phyloP scores from a whole-genome alignment of 2,888 invertebrate genomes.

The Catonia carolina region DNA sequence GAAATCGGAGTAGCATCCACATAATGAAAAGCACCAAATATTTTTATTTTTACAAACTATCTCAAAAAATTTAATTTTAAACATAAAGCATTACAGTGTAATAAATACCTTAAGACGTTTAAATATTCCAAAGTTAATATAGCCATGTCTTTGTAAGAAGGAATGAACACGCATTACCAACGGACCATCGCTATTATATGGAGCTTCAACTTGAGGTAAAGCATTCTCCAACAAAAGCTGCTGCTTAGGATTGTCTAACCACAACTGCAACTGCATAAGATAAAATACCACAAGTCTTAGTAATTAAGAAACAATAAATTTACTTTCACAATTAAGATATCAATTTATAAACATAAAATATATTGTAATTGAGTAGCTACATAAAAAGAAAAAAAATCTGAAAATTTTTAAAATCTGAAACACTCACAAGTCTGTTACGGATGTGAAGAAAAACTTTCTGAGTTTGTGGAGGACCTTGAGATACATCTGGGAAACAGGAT shows the following conservation, averaged over 20 bases:
- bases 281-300: too few relatives aligned
- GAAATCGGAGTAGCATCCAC: too few relatives aligned
- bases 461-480: conserved; percentile 71
- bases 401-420: too few relatives aligned
- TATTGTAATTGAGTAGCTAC: too few relatives aligned
- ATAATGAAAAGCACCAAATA: too few relatives aligned
- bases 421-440: conserved; percentile 70
- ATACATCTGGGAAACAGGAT: conserved; percentile 87
- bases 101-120: conserved; percentile 74
- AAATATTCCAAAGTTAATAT: conserved; percentile 96
- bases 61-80: too few relatives aligned
- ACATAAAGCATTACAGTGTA: too few relatives aligned
- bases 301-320: too few relatives aligned
- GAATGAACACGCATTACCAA: conserved; percentile 79
- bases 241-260: conserved; percentile 92
- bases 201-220: conserved; percentile 71
- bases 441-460: conserved; percentile 87
- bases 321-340: too few relatives aligned
- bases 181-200: conserved; percentile 86
- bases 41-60: too few relatives aligned
- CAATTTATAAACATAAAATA: too few relatives aligned
- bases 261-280: conserved; percentile 64
- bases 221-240: conserved; percentile 79
- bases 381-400: too few relatives aligned
- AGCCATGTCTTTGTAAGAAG: conserved; percentile 91